Percentiles rank a stretch among this genome's conserved stretches.
These are phyloP conservation scores for Fratercula arctica DNA, from an alignment of 2,797 vertebrate species.

Conservation along the genomic window DNA sequence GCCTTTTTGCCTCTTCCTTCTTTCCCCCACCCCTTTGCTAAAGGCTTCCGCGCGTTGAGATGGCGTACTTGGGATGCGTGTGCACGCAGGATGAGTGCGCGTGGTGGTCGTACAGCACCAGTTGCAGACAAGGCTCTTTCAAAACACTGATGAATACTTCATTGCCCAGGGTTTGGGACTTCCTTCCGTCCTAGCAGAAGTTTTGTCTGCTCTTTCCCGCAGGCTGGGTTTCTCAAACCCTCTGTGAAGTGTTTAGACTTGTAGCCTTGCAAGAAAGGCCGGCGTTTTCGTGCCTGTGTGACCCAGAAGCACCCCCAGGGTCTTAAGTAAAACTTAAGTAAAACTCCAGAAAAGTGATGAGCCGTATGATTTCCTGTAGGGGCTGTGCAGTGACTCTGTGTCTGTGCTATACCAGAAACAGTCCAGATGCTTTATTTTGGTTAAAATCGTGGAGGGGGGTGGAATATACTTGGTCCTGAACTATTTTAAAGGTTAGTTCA, in stretches of 20 bases:
- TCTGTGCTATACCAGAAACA: too few relatives aligned
- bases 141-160: accelerated
- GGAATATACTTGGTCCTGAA: background rate
- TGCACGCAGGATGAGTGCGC: accelerated
- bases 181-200: accelerated
- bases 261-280: too few relatives aligned
- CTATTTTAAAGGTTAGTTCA: background rate
- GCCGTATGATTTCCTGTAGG: accelerated
- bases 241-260: background rate
- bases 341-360: background rate
- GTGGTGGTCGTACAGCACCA: accelerated
- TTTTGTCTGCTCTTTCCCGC: background rate
- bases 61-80: accelerated
- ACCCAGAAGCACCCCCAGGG: background rate
- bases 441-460: background rate
- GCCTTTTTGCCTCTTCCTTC: too few relatives aligned
- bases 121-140: background rate
- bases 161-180: background rate
- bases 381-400: background rate
- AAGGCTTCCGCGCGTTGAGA: accelerated
- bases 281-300: accelerated
- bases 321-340: too few relatives aligned
- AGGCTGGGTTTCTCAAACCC: background rate
- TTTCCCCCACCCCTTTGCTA: accelerated
- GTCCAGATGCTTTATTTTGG: background rate